Percentiles rank a stretch among this genome's conserved stretches.
These are phyloP conservation scores for Pterostichus madidus DNA, from an alignment of 2,888 invertebrate species.

Conservation along the genomic window DNA sequence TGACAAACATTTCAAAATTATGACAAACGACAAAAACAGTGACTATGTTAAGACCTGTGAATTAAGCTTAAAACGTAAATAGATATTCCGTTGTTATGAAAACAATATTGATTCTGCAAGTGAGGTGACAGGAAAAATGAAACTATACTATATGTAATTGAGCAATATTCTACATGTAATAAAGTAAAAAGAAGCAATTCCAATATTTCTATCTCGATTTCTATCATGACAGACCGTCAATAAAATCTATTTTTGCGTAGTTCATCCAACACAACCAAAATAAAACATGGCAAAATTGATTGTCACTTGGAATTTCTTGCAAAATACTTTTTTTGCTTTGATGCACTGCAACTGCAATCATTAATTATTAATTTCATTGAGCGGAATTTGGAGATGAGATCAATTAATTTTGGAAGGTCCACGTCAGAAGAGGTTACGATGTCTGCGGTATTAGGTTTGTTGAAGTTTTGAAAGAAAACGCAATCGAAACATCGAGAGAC, in stretches of 20 bases:
- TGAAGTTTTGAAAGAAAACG: slow-evolving; percentile 34
- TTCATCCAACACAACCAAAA: not conserved
- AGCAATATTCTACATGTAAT: slow-evolving; percentile 11
- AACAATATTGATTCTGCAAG: not conserved
- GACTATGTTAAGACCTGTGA: too few species aligned
- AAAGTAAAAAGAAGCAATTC: slow-evolving; percentile 14
- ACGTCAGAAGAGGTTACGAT: slow-evolving; percentile 18
- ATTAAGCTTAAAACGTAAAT: too few species aligned
- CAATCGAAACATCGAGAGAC: slow-evolving; percentile 36
- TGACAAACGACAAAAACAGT: too few species aligned
- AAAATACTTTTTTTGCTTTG: not conserved
- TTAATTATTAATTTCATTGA: slow-evolving; percentile 11
- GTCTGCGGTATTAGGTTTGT: slow-evolving; percentile 41
- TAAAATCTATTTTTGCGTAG: slow-evolving; percentile 33
- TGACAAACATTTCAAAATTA: too few species aligned
- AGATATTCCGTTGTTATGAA: too few species aligned
- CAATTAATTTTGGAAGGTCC: slow-evolving; percentile 10
- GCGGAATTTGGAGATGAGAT: not conserved
- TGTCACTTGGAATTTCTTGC: not conserved
- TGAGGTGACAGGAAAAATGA: slow-evolving; percentile 14
- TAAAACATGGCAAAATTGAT: slow-evolving; percentile 4
- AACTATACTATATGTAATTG: not conserved
- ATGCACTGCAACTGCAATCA: not conserved
- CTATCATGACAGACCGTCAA: slow-evolving; percentile 46
- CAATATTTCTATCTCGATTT: slow-evolving; percentile 36